phyloP scores from a whole-genome alignment of 2,888 invertebrate species.

The Pyrochroa serraticornis region DNA sequence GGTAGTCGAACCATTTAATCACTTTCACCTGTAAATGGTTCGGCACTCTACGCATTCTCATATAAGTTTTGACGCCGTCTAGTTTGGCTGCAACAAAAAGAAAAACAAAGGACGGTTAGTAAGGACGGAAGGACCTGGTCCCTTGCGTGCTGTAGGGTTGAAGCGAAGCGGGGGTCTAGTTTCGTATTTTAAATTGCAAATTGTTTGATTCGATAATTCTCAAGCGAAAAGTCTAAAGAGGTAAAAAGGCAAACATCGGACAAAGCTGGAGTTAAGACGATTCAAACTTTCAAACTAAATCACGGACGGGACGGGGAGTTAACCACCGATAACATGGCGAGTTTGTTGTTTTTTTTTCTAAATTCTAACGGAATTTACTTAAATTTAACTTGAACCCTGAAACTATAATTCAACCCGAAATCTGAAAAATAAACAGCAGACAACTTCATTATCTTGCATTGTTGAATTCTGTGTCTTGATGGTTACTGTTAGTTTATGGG shows the following conservation, averaged over 20 bases:
- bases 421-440: too few species aligned
- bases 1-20: constrained; percentile 99
- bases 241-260: constrained; percentile 15
- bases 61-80: constrained; percentile 98
- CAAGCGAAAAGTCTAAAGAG: constrained; percentile 12
- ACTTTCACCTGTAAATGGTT: constrained; percentile 95
- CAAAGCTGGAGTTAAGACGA: constrained; percentile 8
- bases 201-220: background rate
- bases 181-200: constrained; percentile 4
- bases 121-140: background rate
- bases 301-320: background rate
- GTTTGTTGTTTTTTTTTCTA: too few species aligned
- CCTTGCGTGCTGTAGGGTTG: constrained; percentile 6
- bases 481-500: too few species aligned
- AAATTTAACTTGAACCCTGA: too few species aligned
- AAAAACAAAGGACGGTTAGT: background rate
- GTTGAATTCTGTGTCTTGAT: too few species aligned
- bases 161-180: constrained; percentile 15
- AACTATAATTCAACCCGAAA: too few species aligned
- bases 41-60: constrained; percentile 95
- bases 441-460: too few species aligned
- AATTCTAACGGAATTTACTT: too few species aligned
- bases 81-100: constrained; percentile 83
- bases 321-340: too few species aligned
- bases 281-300: constrained; percentile 5